Conservation (phyloP, 2,888 invertebrate species). For the Andrena hattorfiana region DNA sequence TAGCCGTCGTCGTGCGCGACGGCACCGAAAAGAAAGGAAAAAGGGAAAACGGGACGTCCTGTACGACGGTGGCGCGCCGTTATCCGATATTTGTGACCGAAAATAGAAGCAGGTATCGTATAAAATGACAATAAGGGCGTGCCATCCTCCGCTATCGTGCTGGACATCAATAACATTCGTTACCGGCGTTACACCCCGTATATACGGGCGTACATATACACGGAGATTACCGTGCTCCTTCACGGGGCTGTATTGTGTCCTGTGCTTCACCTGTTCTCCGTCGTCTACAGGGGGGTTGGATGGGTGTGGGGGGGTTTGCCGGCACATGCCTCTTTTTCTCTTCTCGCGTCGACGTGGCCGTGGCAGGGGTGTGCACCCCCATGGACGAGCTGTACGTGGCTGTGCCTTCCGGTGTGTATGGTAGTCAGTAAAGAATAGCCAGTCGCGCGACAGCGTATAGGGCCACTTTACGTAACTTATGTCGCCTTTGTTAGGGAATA, state of each 20-base stretch:
- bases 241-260: conserved; percentile 4
- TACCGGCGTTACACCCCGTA: conserved; percentile 73
- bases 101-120: conserved; percentile 78
- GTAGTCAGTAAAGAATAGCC: conserved; percentile 74
- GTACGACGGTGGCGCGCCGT: conserved; percentile 69
- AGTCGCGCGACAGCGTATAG: conserved; percentile 63
- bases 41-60: conserved; percentile 41
- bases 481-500: conserved; percentile 78
- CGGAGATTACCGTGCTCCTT: conserved; percentile 36
- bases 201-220: conserved; percentile 47
- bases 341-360: background rate
- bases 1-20: conserved; percentile 69
- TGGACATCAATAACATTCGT: conserved; percentile 83
- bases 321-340: background rate
- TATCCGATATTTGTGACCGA: conserved; percentile 79
- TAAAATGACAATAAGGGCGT: conserved; percentile 82
- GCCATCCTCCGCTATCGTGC: conserved; percentile 69
- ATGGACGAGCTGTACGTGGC: conserved; percentile 2
- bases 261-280: conserved; percentile 38
- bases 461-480: conserved; percentile 81
- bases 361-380: too few species aligned
- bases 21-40: conserved; percentile 59
- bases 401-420: conserved; percentile 41
- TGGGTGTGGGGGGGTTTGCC: too few species aligned
- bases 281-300: background rate